Percentiles rank a stretch among this genome's conserved stretches.
Conservation (phyloP, 2,113 vertebrate species). For the Talpa occidentalis region DNA sequence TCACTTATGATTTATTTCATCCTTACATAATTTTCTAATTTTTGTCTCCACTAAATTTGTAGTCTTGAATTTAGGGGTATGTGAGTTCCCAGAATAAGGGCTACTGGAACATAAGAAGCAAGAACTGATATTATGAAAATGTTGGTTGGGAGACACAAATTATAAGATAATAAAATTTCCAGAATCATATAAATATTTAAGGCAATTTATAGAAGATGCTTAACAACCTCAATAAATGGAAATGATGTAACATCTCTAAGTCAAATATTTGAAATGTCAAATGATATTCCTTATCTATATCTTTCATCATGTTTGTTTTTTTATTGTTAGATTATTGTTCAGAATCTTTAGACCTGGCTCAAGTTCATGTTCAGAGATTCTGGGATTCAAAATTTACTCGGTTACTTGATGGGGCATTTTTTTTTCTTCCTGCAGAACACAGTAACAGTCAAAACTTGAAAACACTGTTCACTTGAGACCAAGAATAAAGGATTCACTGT, state of each 20-base stretch:
- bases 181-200: not conserved
- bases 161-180: not conserved
- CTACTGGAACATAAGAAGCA: not conserved
- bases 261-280: not conserved
- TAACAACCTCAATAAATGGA: constrained; percentile 21
- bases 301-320: not conserved
- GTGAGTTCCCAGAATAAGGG: not conserved
- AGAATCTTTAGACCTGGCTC: not conserved
- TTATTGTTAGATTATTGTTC: not conserved
- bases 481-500: not conserved
- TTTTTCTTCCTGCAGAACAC: not conserved
- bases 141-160: not conserved
- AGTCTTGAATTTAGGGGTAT: not conserved
- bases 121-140: not conserved
- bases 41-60: not conserved
- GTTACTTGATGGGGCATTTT: not conserved
- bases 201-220: not conserved
- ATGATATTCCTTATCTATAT: not conserved
- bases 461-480: not conserved
- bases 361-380: not conserved
- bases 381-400: not conserved
- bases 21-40: not conserved
- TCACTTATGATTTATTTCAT: not conserved
- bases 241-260: not conserved
- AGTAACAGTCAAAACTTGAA: not conserved